Evolutionary conservation across 2,888 invertebrate genomes (phyloP).

Genomic region (Drosophila vallismaia): DNA sequence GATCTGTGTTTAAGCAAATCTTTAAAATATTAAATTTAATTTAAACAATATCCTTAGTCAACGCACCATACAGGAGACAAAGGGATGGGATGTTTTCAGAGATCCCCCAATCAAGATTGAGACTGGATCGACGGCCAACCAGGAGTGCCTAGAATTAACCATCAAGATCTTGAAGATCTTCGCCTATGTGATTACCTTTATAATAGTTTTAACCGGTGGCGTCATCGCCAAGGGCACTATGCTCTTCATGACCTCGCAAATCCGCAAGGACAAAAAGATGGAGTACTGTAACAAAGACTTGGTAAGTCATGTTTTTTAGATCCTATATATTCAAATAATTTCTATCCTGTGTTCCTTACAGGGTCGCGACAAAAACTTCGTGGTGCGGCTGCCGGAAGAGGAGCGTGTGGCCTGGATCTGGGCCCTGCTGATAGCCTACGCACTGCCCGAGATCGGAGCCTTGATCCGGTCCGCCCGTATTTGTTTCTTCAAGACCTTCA

Average conservation of each 20-base stretch:
- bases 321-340: not conserved
- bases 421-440: conserved; percentile 93
- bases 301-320: conserved; percentile 85
- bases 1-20: not conserved
- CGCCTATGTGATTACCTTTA: conserved; percentile 93
- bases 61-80: conserved; percentile 93
- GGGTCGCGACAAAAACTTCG: conserved; percentile 93
- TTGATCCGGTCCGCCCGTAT: conserved; percentile 93
- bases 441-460: conserved; percentile 94
- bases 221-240: conserved; percentile 95
- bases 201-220: conserved; percentile 92
- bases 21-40: not conserved
- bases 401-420: conserved; percentile 97
- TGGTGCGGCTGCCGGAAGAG: conserved; percentile 91
- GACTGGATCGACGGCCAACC: conserved; percentile 94
- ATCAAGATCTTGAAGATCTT: conserved; percentile 93
- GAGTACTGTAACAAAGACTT: conserved; percentile 93
- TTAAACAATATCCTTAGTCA: conserved; percentile 85
- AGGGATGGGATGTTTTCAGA: conserved; percentile 98
- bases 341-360: conserved; percentile 75
- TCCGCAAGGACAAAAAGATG: conserved; percentile 90
- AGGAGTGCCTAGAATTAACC: conserved; percentile 93
- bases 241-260: conserved; percentile 96
- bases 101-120: conserved; percentile 95
- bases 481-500: conserved; percentile 95